A percentile compares a stretch with the other conserved stretches of the same genome.
Evolutionary conservation across 2,797 vertebrate species (phyloP).

Genomic region (Sarcoramphus papa): DNA sequence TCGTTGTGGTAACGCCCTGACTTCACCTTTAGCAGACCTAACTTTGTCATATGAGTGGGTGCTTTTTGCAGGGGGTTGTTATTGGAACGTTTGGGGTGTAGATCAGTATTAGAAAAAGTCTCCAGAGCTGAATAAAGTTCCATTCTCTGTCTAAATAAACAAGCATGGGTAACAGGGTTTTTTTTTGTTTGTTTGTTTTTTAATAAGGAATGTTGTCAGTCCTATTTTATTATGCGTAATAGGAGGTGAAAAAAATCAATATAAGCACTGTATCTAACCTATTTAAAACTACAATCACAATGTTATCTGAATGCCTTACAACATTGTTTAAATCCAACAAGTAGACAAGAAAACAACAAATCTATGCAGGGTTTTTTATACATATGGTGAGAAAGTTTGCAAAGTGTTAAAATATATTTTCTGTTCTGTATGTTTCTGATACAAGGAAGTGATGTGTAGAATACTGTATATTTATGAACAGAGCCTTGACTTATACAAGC

Average conservation of each 20-base stretch:
- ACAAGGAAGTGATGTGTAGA: conserved; percentile 46
- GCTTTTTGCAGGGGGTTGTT: not conserved
- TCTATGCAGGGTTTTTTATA: conserved; percentile 66
- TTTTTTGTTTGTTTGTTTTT: not conserved
- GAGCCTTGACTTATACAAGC: conserved; percentile 62
- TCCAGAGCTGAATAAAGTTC: not conserved
- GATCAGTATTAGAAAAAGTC: not conserved
- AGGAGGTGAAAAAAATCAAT: conserved; percentile 48
- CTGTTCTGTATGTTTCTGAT: conserved; percentile 41
- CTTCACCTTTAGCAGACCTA: not conserved
- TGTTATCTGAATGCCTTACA: conserved; percentile 58
- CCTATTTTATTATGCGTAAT: conserved; percentile 54
- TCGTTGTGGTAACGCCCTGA: accelerated
- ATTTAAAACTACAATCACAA: conserved; percentile 64
- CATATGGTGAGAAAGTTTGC: conserved; percentile 57
- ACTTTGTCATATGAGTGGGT: accelerated
- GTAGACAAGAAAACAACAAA: conserved; percentile 54
- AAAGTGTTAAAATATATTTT: conserved; percentile 53
- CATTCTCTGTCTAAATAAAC: conserved; percentile 40
- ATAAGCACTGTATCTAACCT: conserved; percentile 57
- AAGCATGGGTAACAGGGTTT: conserved; percentile 3
- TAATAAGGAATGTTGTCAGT: conserved; percentile 53
- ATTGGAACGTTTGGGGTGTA: not conserved
- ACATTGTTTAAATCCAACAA: conserved; percentile 56
- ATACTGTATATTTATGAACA: conserved; percentile 55